Evolutionary conservation across 2,797 vertebrate genomes (phyloP), one percentile per base, ranked within the genome.

Genomic region (Poliocrania exsul): DNA sequence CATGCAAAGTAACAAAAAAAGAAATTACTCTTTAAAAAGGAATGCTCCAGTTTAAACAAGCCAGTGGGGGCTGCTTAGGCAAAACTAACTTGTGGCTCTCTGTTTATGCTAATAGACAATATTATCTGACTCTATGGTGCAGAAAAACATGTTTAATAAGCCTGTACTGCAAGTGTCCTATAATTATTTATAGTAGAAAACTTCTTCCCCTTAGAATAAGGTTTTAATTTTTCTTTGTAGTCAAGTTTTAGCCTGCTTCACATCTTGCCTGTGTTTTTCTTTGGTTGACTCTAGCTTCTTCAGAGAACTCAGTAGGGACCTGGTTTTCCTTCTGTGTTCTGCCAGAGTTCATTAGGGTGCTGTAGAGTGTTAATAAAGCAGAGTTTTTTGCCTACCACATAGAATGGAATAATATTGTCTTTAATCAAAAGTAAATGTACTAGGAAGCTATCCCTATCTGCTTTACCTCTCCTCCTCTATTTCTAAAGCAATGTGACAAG

Each of bases 1-100:
- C 88, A 96, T 96, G 93, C 77, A 93, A 95, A 96, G 88, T 90
- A 93, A 94, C 64, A 69, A 38, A 85, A 89, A 77, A 77, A 92
- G 88, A 89, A 94, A 91, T 54, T 70, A 90, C 58, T 69, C 88
- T 79, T 86, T 94, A 88, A 71, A 95, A 94, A 91, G 73, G 85
- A 96, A 93, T 93, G 71, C 40, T 93, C 60, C 69, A 71, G 40
- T 92, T 95, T 92, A 95, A 94, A 94, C 84, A 95, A 94, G 75
- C 54, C 64, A 67, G 65, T 90, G 56, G 67, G 66, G 83, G 60
- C 67, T 94, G 67, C 78, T 94, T 93, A 90, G 77, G 40, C 75
- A 92, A 94, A 96, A 94, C 75, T 72, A 92, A 81, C 70, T 80
- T 58, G 74, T 94, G 77, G 66, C 62, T 17, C 28, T 81, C 16